These are phyloP conservation scores for Anableps anableps DNA, from an alignment of 2,797 vertebrate genomes.

Conservation along the genomic window DNA sequence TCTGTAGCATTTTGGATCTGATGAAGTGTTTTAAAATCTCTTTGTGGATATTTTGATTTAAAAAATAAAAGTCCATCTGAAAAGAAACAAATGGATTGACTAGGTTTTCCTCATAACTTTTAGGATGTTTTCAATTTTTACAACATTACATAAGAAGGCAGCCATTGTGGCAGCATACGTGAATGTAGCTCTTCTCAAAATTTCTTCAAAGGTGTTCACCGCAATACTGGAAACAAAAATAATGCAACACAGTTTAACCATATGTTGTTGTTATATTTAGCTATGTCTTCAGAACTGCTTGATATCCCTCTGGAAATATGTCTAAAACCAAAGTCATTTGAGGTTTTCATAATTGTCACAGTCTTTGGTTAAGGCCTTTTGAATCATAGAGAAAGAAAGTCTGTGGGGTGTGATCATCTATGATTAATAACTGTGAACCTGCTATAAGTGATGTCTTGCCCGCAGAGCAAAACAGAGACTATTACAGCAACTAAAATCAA, in stretches of 20 bases:
- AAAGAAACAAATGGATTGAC: not conserved
- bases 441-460: constrained; percentile 89
- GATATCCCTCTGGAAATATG: not conserved
- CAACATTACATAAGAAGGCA: not conserved
- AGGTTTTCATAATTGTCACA: constrained; percentile 3
- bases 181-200: not conserved
- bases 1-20: not conserved
- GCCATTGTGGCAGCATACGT: not conserved
- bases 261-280: not conserved
- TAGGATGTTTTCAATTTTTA: not conserved
- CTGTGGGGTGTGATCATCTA: constrained; percentile 66
- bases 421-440: constrained; percentile 90
- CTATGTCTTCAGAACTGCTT: constrained; percentile 5
- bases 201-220: not conserved
- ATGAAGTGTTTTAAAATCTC: not conserved
- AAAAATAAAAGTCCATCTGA: not conserved
- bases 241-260: not conserved
- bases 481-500: constrained; percentile 88
- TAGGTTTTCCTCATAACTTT: not conserved
- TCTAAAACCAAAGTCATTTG: not conserved
- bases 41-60: not conserved
- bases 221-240: not conserved
- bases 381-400: constrained; percentile 25
- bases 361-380: constrained; percentile 22
- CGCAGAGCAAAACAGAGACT: constrained; percentile 84